These are phyloP conservation scores for Microcebus ravelobensis DNA, from an alignment of 2,113 vertebrate species.

Conservation along the genomic window DNA sequence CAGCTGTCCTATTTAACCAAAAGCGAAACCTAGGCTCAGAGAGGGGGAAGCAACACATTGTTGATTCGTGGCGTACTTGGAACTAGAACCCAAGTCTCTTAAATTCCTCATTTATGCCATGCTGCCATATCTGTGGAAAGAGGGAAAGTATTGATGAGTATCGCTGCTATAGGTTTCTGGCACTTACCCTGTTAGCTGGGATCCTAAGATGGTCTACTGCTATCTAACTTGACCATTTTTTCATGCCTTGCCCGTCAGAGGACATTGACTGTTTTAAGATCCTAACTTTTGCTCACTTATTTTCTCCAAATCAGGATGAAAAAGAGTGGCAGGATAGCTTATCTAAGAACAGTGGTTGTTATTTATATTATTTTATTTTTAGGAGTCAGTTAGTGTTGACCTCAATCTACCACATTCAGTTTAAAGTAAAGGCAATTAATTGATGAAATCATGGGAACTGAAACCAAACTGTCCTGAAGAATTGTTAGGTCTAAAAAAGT, in stretches of 20 bases:
- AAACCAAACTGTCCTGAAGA: constrained; percentile 8
- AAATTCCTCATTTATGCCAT: constrained; percentile 28
- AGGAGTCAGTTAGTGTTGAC: constrained; percentile 1
- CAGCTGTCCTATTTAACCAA: constrained; percentile 49
- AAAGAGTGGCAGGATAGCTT: background rate
- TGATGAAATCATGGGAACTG: background rate
- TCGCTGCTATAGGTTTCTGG: constrained; percentile 11
- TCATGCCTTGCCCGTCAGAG: background rate
- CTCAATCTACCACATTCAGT: background rate
- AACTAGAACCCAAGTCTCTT: constrained; percentile 51
- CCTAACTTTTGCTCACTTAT: constrained; percentile 35
- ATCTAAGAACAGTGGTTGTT: constrained; percentile 34
- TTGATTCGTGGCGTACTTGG: constrained; percentile 34
- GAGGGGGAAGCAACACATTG: constrained; percentile 45
- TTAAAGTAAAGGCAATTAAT: constrained; percentile 1
- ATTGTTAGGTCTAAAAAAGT: constrained; percentile 6
- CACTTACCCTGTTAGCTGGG: background rate
- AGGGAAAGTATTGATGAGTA: constrained; percentile 1
- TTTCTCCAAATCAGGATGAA: constrained; percentile 44
- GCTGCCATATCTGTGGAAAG: constrained; percentile 1
- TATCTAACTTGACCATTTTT: background rate
- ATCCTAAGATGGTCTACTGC: background rate
- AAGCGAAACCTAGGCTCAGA: constrained; percentile 63
- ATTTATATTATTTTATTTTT: constrained; percentile 38
- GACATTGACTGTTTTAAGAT: background rate